These are phyloP conservation scores for Pediacus dermestoides DNA, from an alignment of 2,888 invertebrate genomes.

Conservation along the genomic window DNA sequence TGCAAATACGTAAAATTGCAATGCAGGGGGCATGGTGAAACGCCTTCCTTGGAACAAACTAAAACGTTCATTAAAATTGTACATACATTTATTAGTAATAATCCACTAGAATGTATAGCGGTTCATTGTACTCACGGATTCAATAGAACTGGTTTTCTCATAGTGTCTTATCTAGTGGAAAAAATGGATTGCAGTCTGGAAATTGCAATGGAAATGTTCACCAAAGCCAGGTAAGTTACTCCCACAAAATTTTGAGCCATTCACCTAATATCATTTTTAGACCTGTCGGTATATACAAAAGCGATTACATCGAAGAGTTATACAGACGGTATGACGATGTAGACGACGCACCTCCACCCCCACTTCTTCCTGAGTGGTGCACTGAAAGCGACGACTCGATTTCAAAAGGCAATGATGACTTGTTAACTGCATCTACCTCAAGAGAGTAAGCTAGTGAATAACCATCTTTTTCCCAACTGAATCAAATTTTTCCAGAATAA, in stretches of 20 bases:
- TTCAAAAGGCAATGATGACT: conserved; percentile 32
- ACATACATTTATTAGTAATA: conserved; percentile 70
- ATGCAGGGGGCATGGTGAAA: conserved; percentile 90
- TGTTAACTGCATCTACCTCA: conserved; percentile 31
- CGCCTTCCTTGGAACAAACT: conserved; percentile 83
- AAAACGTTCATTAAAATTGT: conserved; percentile 78
- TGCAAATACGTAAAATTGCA: conserved; percentile 85
- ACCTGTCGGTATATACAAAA: conserved; percentile 96
- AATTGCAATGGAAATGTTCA: conserved; percentile 76
- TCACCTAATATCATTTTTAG: conserved; percentile 49
- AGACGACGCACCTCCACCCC: conserved; percentile 69
- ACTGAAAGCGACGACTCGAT: conserved; percentile 49
- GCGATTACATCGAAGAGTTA: conserved; percentile 88
- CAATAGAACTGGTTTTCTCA: conserved; percentile 95
- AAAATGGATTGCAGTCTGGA: conserved; percentile 79
- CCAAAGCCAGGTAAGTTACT: conserved; percentile 56
- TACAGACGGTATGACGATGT: conserved; percentile 74
- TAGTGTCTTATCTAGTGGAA: conserved; percentile 87
- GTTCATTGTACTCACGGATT: conserved; percentile 98
- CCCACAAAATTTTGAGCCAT: not conserved
- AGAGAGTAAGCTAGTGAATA: conserved; percentile 19
- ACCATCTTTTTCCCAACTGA: too few relatives aligned
- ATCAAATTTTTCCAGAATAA: too few relatives aligned
- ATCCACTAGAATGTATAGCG: conserved; percentile 75
- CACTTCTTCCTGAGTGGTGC: conserved; percentile 85